These are phyloP conservation scores for Condylura cristata DNA, from an alignment of 2,113 vertebrate genomes.

Conservation along the genomic window DNA sequence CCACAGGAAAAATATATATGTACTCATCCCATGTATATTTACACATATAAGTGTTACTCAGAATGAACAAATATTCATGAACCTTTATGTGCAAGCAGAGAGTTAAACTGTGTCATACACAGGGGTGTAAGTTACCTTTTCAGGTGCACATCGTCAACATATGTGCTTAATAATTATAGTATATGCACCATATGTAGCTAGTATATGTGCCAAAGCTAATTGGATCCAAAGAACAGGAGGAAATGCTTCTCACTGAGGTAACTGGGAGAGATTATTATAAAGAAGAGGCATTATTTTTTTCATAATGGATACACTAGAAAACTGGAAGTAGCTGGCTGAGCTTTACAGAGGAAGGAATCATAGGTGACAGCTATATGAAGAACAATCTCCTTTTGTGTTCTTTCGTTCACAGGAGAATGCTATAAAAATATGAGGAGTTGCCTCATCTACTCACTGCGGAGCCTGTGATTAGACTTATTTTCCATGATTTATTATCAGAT, in stretches of 20 bases:
- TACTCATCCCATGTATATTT: not conserved
- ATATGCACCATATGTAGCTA: not conserved
- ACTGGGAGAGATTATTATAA: not conserved
- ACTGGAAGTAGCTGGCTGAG: not conserved
- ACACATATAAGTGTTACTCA: not conserved
- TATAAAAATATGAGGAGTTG: slow-evolving; percentile 26
- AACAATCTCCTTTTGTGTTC: not conserved
- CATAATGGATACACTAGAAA: not conserved
- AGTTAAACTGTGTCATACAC: not conserved
- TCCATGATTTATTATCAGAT: slow-evolving; percentile 64
- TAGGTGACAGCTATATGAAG: not conserved
- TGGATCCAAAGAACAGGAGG: not conserved
- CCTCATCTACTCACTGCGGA: not conserved
- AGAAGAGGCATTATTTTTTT: not conserved
- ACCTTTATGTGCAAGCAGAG: not conserved
- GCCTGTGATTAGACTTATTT: not conserved
- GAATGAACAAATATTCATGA: not conserved
- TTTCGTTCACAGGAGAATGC: slow-evolving; percentile 62
- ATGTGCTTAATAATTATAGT: not conserved
- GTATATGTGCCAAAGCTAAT: not conserved
- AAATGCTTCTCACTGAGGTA: not conserved
- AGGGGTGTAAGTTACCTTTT: not conserved
- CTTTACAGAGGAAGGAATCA: not conserved
- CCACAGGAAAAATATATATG: not conserved
- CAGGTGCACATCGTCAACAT: not conserved